A percentile compares a stretch with the other conserved stretches of the same genome.
Conservation (phyloP, 2,113 vertebrate genomes). For the Hypanus sabinus region DNA sequence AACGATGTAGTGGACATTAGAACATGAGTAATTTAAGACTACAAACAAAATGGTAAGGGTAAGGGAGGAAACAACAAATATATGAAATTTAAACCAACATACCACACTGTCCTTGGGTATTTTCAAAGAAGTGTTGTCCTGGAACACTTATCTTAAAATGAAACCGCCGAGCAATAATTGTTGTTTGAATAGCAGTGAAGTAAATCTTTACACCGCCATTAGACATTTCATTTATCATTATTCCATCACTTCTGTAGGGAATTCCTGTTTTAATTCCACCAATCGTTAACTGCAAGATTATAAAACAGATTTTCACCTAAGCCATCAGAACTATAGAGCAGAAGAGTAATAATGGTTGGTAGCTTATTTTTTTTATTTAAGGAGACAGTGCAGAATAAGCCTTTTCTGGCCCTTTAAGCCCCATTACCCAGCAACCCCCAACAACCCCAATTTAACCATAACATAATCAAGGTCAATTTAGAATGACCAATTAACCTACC, state of each 20-base stretch:
- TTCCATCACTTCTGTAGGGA: background rate
- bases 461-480: too few species aligned
- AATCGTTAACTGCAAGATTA: slow-evolving; percentile 14
- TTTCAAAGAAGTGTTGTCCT: background rate
- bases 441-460: too few species aligned
- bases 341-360: background rate
- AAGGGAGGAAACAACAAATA: background rate
- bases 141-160: background rate
- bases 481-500: too few species aligned
- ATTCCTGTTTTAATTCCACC: background rate
- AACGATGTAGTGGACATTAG: background rate
- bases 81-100: background rate
- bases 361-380: too few species aligned
- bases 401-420: too few species aligned
- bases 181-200: slow-evolving; percentile 19
- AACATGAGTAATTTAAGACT: background rate
- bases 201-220: background rate
- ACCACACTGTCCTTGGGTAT: slow-evolving; percentile 38
- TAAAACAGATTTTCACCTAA: background rate
- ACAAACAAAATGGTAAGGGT: background rate
- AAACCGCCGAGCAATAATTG: background rate
- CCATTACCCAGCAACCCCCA: too few species aligned
- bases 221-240: background rate
- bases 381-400: too few species aligned
- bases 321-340: background rate